These are phyloP conservation scores for Microcebus ravelobensis DNA, from an alignment of 2,113 vertebrate species.

Conservation along the genomic window DNA sequence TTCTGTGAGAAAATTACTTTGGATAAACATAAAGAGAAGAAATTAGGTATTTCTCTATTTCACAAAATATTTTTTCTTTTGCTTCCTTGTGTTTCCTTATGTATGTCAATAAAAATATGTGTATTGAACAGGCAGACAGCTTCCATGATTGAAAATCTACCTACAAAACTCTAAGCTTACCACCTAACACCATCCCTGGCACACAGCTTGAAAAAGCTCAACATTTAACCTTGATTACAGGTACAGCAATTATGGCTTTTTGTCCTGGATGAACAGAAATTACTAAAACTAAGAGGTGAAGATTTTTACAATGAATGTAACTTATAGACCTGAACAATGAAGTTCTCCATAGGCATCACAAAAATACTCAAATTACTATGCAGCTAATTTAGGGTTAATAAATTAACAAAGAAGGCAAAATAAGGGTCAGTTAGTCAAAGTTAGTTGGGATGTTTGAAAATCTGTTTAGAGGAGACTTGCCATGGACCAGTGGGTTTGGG, in stretches of 20 bases:
- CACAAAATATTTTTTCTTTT: background rate
- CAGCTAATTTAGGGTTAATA: background rate
- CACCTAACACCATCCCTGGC: too few relatives aligned
- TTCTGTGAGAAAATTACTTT: background rate
- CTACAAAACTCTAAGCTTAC: background rate
- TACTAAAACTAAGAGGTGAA: background rate
- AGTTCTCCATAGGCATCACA: background rate
- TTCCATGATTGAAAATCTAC: background rate
- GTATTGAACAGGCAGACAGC: background rate
- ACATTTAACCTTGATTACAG: background rate
- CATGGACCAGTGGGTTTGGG: background rate
- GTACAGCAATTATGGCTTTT: background rate
- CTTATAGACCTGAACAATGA: background rate
- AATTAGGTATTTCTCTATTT: background rate
- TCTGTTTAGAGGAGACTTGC: background rate
- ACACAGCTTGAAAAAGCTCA: fast-evolving
- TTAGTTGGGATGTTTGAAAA: background rate
- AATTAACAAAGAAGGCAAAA: background rate
- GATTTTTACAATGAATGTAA: background rate
- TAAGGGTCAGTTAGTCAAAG: background rate
- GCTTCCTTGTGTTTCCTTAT: background rate
- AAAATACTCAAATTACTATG: background rate
- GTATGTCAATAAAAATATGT: background rate
- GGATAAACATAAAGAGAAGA: conserved; percentile 45
- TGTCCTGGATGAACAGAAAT: background rate